These are phyloP conservation scores for Ruditapes philippinarum DNA, from an alignment of 1,140 invertebrate genomes.

Conservation along the genomic window DNA sequence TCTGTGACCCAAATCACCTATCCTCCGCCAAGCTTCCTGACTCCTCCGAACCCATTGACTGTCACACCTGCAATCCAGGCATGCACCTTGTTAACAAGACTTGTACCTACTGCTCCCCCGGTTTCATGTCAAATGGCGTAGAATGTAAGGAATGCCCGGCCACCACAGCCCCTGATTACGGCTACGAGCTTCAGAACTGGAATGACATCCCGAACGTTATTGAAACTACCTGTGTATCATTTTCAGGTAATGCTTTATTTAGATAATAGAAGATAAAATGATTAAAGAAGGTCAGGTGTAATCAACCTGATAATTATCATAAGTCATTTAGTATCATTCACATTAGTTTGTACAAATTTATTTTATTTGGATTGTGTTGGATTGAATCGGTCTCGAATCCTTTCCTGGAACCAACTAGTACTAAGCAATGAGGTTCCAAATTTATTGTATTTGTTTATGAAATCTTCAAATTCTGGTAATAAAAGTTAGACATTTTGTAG, in stretches of 20 bases:
- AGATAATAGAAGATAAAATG: too few relatives aligned
- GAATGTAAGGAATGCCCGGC: constrained; percentile 88
- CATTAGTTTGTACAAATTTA: too few relatives aligned
- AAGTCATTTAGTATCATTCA: too few relatives aligned
- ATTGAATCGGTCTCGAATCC: too few relatives aligned
- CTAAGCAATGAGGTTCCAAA: too few relatives aligned
- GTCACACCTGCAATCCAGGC: constrained; percentile 89
- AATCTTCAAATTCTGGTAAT: too few relatives aligned
- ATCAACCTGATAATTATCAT: too few relatives aligned
- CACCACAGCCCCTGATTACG: constrained; percentile 88
- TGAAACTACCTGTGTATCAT: constrained; percentile 87
- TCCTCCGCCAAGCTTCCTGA: constrained; percentile 86
- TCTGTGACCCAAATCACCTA: constrained; percentile 87
- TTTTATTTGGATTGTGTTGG: too few relatives aligned
- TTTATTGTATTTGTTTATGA: too few relatives aligned
- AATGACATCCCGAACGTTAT: constrained; percentile 87
- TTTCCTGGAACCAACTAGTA: too few relatives aligned
- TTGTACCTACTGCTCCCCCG: constrained; percentile 86
- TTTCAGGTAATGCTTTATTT: constrained; percentile 78
- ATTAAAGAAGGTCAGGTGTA: too few relatives aligned
- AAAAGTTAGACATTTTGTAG: too few relatives aligned
- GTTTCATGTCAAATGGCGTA: constrained; percentile 81
- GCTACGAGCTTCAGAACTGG: constrained; percentile 88
- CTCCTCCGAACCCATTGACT: constrained; percentile 82
- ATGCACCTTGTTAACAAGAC: constrained; percentile 86